These are phyloP conservation scores for Pseudomyrmex sp. DNA, from an alignment of 1,140 invertebrate species.

Conservation along the genomic window DNA sequence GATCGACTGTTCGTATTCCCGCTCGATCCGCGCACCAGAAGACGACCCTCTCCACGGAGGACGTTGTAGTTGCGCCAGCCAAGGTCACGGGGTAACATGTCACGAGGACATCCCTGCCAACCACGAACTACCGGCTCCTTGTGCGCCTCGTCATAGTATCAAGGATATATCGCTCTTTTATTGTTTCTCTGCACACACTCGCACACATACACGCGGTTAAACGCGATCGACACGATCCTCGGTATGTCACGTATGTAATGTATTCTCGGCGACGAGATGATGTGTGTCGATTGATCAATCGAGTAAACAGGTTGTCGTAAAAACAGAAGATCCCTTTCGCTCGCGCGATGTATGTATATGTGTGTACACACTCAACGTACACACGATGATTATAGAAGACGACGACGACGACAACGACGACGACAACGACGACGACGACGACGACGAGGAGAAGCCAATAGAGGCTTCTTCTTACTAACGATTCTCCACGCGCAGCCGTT, in stretches of 20 bases:
- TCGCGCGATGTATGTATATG: neutral
- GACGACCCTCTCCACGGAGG: slow-evolving; percentile 73
- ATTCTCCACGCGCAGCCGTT: slow-evolving; percentile 35
- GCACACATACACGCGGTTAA: too few species aligned
- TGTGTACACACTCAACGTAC: too few species aligned
- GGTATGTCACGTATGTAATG: neutral
- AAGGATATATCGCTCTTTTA: neutral
- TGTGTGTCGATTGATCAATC: slow-evolving; percentile 4
- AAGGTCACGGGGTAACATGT: slow-evolving; percentile 82
- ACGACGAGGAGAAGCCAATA: too few species aligned
- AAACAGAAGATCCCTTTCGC: neutral
- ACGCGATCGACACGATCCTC: neutral
- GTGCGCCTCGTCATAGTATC: slow-evolving; percentile 49
- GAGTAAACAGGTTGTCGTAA: neutral
- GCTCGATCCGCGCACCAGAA: slow-evolving; percentile 67
- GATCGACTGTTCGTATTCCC: slow-evolving; percentile 61
- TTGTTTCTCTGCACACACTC: neutral
- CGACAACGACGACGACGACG: too few species aligned
- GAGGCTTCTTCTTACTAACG: neutral
- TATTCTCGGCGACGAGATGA: neutral
- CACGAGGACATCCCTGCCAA: slow-evolving; percentile 79
- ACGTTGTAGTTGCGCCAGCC: slow-evolving; percentile 78
- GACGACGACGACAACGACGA: too few species aligned
- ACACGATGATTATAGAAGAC: too few species aligned
- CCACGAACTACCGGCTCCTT: slow-evolving; percentile 61